Base-by-base conservation (phyloP, 2,797 vertebrate species). In the Lagorchestes hirsutus region DNA sequence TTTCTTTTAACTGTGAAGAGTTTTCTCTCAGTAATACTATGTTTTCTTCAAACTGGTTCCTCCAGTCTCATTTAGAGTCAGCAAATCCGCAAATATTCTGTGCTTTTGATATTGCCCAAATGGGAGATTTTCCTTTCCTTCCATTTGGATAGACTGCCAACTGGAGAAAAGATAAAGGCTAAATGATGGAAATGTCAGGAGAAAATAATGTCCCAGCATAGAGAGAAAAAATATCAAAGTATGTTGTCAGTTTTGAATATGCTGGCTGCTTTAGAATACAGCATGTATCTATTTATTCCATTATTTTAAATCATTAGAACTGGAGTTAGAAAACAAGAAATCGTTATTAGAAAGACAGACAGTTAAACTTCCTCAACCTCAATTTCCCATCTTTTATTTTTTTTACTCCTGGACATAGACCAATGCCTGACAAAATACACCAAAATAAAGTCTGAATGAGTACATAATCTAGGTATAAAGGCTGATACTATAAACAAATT, bases 21-120 rank as follows among this genome's bases (percentile, higher is more conserved):
- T 91, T 5, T 93, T 94, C 50, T 91, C 92, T 96, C 34, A 55
- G 28, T 12, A 34, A n/a, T 46, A 29, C 52, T 62, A 4, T 5
- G 0, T 50, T 55, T 97, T 94, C 18, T 12, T 67, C 52, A 95
- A 96, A 57, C 95, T 24, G 40, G 92, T 22, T 74, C 29, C 34
- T 91, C n/a, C 22, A 1, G 12, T 90, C 16, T 94, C 52, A 95
- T 58, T 93, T 67, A 92, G 54, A 91, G 9, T 40, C 29, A 46
- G 29, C 5, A 94, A 94, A 94, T 93, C 95, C 95, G 93, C 82
- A 82, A 87, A 95, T 62, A 18, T 54, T 67, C 55, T 92, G 40
- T 59, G n/a, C 0, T 55, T 54, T 90, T 67, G 92, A 34, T 57
- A 28, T 16, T 9, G 0, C 22, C 90, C 67, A 92, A 9, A 55